Percentiles rank a stretch among this genome's conserved stretches.
Evolutionary conservation across 2,888 invertebrate species (phyloP).

Genomic region (Pollenia amentaria): DNA sequence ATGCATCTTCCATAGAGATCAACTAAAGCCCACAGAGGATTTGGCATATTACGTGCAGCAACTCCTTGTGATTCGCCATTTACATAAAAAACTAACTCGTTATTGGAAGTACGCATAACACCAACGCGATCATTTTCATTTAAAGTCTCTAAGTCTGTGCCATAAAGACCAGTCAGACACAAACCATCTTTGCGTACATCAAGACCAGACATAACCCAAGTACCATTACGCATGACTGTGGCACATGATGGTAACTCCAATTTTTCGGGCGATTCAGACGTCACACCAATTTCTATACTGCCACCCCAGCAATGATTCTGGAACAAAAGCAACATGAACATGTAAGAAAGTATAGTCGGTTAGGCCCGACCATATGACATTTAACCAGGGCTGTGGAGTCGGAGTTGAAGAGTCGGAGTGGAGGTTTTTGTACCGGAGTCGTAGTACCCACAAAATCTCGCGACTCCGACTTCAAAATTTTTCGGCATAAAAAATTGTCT

Average conservation of each 20-base stretch:
- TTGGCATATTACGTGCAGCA: slow-evolving; percentile 91
- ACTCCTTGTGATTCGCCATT: slow-evolving; percentile 95
- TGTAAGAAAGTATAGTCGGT: too few species aligned
- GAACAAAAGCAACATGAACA: slow-evolving; percentile 51
- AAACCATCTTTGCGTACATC: slow-evolving; percentile 94
- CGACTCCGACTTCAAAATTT: too few species aligned
- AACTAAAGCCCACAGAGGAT: slow-evolving; percentile 90
- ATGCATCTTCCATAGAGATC: slow-evolving; percentile 94
- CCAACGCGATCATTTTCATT: slow-evolving; percentile 93
- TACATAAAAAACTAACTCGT: slow-evolving; percentile 93
- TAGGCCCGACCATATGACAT: too few species aligned
- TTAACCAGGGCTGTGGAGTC: too few species aligned
- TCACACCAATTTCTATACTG: slow-evolving; percentile 91
- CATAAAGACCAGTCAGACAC: slow-evolving; percentile 92
- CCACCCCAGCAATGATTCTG: slow-evolving; percentile 93
- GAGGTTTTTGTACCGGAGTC: too few species aligned
- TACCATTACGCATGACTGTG: slow-evolving; percentile 91
- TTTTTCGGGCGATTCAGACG: slow-evolving; percentile 88
- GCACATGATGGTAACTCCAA: slow-evolving; percentile 91
- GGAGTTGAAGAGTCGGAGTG: too few species aligned
- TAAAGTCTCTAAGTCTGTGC: slow-evolving; percentile 92
- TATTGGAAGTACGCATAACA: slow-evolving; percentile 92
- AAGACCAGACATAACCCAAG: slow-evolving; percentile 96
- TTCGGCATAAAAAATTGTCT: too few species aligned
- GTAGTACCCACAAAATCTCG: too few species aligned